A percentile compares a stretch with the other conserved stretches of the same genome.
Evolutionary conservation across 2,888 invertebrate species (phyloP).

Genomic region (Melipona bicolor): DNA sequence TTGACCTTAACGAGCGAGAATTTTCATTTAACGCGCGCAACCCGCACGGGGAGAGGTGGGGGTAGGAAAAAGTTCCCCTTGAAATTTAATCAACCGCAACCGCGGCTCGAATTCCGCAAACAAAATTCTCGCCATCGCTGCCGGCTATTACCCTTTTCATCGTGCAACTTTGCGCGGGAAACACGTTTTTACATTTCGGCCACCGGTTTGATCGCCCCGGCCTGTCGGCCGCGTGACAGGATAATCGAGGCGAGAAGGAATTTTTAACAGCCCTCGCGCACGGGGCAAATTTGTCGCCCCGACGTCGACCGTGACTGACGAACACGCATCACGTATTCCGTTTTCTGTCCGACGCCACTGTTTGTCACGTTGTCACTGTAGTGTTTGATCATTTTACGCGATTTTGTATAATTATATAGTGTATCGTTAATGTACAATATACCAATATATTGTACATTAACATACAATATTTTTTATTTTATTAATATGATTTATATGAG

Average conservation of each 20-base stretch:
- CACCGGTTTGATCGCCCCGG: background rate
- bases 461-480: too few species aligned
- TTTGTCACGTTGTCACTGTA: too few species aligned
- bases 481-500: too few species aligned
- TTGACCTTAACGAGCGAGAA: slow-evolving; percentile 25
- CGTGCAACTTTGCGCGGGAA: slow-evolving; percentile 7
- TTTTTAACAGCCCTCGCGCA: too few species aligned
- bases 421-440: too few species aligned
- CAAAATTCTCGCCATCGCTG: slow-evolving; percentile 25
- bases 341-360: too few species aligned
- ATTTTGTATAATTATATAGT: too few species aligned
- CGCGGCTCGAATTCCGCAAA: slow-evolving; percentile 22
- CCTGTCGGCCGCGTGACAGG: background rate
- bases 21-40: slow-evolving; percentile 21
- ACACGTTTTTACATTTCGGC: slow-evolving; percentile 7
- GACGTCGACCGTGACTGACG: too few species aligned
- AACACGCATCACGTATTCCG: too few species aligned
- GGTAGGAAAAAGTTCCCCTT: slow-evolving; percentile 18
- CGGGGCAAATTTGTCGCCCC: background rate
- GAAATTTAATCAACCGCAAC: slow-evolving; percentile 48
- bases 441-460: too few species aligned
- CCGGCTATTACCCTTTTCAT: slow-evolving; percentile 29
- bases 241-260: background rate
- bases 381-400: too few species aligned
- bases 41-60: background rate